Conservation (phyloP, 2,888 invertebrate species). For the Hydriomena furcata region DNA sequence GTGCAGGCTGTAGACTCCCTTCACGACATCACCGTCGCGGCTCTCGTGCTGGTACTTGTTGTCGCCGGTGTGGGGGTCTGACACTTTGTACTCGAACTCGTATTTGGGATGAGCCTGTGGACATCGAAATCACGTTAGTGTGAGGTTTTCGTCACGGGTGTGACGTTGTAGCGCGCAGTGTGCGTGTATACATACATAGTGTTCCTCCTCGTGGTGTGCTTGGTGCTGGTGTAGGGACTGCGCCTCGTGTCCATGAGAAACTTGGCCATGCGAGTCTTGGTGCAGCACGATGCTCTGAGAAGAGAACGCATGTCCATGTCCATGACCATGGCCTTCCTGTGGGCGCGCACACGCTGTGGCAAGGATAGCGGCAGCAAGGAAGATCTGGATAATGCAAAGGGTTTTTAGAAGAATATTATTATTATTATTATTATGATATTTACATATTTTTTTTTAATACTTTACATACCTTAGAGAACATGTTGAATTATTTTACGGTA, state of each 20-base stretch:
- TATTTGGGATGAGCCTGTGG: constrained; percentile 77
- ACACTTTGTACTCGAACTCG: constrained; percentile 83
- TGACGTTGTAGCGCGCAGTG: neutral
- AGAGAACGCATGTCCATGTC: constrained; percentile 39
- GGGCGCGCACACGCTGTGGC: constrained; percentile 12
- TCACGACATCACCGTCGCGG: constrained; percentile 82
- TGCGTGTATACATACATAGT: constrained; percentile 24
- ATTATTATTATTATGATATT: neutral
- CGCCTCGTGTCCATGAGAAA: constrained; percentile 20
- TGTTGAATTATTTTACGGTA: neutral
- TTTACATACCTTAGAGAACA: neutral
- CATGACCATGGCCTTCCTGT: constrained; percentile 24
- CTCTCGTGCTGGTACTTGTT: constrained; percentile 83
- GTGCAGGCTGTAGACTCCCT: constrained; percentile 80
- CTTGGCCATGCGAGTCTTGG: constrained; percentile 32
- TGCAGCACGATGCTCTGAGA: constrained; percentile 51
- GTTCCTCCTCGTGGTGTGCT: constrained; percentile 11
- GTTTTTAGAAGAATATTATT: too few species aligned
- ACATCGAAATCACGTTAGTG: constrained; percentile 4
- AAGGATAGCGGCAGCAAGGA: neutral
- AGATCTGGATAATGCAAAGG: too few species aligned
- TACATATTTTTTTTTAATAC: neutral
- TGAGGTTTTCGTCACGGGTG: neutral
- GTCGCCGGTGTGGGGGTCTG: constrained; percentile 84
- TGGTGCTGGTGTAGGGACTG: constrained; percentile 17